phyloP scores from a whole-genome alignment of 2,113 vertebrate species.

The Nanorana parkeri region DNA sequence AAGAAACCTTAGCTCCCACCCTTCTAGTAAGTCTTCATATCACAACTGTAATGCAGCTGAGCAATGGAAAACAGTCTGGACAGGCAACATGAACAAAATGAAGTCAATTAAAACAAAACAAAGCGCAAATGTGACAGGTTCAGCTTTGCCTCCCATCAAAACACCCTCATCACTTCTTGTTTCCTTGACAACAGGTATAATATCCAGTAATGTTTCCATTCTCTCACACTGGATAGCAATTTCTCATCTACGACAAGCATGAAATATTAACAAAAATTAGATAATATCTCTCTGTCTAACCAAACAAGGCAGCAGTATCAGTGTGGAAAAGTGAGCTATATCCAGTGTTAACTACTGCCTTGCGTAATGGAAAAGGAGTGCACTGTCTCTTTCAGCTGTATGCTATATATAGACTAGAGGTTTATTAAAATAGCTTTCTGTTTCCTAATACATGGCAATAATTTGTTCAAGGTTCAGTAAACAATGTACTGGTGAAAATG shows the following conservation, averaged over 20 bases:
- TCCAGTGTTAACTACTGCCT: not conserved
- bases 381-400: not conserved
- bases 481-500: conserved; percentile 10
- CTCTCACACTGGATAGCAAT: conserved; percentile 16
- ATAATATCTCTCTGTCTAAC: conserved; percentile 23
- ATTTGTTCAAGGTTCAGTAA: conserved; percentile 9
- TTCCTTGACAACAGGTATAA: conserved; percentile 56
- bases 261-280: conserved; percentile 47
- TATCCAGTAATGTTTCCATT: conserved; percentile 51
- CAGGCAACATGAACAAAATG: conserved; percentile 31
- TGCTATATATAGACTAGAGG: not conserved
- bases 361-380: not conserved
- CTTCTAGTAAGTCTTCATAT: not conserved
- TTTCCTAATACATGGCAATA: not conserved
- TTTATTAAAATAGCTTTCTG: conserved; percentile 9
- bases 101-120: conserved; percentile 57
- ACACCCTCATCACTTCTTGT: conserved; percentile 50
- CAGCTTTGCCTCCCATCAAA: conserved; percentile 52
- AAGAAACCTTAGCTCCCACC: no score
- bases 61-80: conserved; percentile 24
- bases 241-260: conserved; percentile 40
- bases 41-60: not conserved
- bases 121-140: conserved; percentile 47
- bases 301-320: not conserved
- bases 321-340: not conserved